Conservation (phyloP, 2,797 vertebrate genomes). For the Taeniopygia guttata region DNA sequence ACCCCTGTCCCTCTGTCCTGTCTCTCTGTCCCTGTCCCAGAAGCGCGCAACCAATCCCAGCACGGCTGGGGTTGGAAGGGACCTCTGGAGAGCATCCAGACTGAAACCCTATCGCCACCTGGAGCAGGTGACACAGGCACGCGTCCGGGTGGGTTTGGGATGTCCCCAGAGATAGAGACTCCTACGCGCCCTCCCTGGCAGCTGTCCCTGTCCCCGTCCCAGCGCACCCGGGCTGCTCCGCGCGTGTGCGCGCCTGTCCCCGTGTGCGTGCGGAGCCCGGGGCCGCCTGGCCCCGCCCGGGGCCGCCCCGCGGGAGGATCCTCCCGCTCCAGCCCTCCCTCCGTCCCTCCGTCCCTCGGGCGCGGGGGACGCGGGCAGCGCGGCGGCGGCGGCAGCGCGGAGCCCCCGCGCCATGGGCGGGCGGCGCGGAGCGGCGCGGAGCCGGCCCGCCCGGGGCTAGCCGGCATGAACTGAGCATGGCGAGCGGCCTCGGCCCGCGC, state of each 20-base stretch:
- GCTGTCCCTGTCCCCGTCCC: neutral
- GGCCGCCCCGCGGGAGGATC: conserved; percentile 36
- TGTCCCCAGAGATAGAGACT: neutral
- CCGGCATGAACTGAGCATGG: conserved; percentile 60
- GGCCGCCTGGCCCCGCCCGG: conserved; percentile 12
- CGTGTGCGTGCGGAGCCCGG: neutral
- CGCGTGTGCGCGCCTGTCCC: neutral
- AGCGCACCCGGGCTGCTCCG: too few species aligned
- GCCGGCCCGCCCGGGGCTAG: conserved; percentile 3
- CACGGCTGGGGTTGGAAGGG: neutral
- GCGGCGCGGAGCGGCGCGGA: conserved; percentile 23
- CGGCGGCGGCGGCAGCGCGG: neutral
- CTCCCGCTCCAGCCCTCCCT: neutral
- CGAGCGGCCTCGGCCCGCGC: conserved; percentile 19
- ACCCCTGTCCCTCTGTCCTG: too few species aligned
- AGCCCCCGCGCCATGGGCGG: conserved; percentile 4
- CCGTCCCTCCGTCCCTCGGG: neutral
- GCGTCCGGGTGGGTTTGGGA: neutral
- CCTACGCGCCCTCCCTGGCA: neutral
- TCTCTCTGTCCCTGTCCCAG: neutral
- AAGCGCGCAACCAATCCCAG: too few species aligned
- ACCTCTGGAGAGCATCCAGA: neutral
- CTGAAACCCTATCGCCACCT: fast-evolving
- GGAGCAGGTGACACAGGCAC: neutral
- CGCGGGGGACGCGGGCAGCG: neutral